phyloP scores from a whole-genome alignment of 2,888 invertebrate genomes.

The Cephus runcator region DNA sequence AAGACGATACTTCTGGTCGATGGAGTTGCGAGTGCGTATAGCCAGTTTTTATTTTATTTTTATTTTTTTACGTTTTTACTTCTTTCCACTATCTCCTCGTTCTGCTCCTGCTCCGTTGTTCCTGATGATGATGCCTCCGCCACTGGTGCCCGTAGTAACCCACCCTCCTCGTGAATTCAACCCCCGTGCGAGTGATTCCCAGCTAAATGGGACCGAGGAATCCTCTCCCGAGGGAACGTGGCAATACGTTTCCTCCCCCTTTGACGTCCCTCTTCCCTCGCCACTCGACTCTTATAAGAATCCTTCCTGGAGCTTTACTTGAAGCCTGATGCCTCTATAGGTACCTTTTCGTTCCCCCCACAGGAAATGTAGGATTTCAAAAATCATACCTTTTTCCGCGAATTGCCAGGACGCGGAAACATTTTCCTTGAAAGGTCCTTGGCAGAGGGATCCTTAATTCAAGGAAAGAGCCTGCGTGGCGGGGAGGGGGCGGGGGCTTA shows the following conservation, averaged over 20 bases:
- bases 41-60: not conserved
- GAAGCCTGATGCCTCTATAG: too few relatives aligned
- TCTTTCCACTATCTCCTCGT: too few relatives aligned
- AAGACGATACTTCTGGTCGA: not conserved
- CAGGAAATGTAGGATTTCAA: conserved; percentile 20
- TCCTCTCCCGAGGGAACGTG: conserved; percentile 12
- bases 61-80: not conserved
- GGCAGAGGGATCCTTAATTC: conserved; percentile 11
- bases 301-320: too few relatives aligned
- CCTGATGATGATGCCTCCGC: not conserved
- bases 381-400: conserved; percentile 8
- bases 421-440: conserved; percentile 2
- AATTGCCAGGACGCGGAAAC: not conserved
- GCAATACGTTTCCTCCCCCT: not conserved
- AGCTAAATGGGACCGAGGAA: conserved; percentile 14
- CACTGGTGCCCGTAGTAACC: too few relatives aligned
- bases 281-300: too few relatives aligned
- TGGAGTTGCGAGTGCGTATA: not conserved
- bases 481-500: too few relatives aligned
- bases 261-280: too few relatives aligned
- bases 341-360: conserved; percentile 10
- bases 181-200: not conserved
- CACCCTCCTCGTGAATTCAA: not conserved
- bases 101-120: not conserved
- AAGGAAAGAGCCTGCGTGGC: too few relatives aligned